These are phyloP conservation scores for Proterorhinus semilunaris DNA, from an alignment of 2,113 vertebrate species.

Conservation along the genomic window DNA sequence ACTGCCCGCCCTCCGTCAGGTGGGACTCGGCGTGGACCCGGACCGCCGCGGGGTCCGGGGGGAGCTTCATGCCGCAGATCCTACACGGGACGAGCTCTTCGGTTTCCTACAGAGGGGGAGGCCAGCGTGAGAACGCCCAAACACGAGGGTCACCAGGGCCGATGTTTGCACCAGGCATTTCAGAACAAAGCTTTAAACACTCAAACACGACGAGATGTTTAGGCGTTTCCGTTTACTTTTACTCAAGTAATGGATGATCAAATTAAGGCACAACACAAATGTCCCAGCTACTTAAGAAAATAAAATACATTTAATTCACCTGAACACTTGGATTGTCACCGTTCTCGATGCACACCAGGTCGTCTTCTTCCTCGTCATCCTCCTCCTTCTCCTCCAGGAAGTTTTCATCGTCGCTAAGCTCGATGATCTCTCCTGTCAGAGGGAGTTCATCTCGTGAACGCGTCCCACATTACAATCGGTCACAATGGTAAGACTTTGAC, in stretches of 20 bases:
- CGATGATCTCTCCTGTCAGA: conserved; percentile 84
- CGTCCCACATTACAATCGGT: too few relatives aligned
- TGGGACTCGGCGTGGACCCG: conserved; percentile 85
- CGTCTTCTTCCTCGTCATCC: conserved; percentile 88
- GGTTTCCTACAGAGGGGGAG: conserved; percentile 35
- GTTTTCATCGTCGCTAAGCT: conserved; percentile 90
- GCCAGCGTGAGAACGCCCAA: background rate
- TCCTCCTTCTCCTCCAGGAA: conserved; percentile 82
- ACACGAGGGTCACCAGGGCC: background rate
- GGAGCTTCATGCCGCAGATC: conserved; percentile 83
- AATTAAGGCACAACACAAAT: too few relatives aligned
- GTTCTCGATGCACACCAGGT: conserved; percentile 85
- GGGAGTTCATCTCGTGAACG: background rate
- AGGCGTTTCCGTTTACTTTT: too few relatives aligned
- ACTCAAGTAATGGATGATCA: too few relatives aligned
- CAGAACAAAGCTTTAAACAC: too few relatives aligned
- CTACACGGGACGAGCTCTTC: conserved; percentile 82
- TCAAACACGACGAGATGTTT: too few relatives aligned
- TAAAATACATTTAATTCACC: conserved; percentile 17
- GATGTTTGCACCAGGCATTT: too few relatives aligned
- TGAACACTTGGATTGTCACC: conserved; percentile 34
- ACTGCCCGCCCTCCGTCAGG: conserved; percentile 73
- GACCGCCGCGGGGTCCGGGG: conserved; percentile 84
- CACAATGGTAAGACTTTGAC: too few relatives aligned
- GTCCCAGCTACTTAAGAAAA: too few relatives aligned